phyloP scores from a whole-genome alignment of 2,797 vertebrate genomes.

The Craterocephalus amniculus region DNA sequence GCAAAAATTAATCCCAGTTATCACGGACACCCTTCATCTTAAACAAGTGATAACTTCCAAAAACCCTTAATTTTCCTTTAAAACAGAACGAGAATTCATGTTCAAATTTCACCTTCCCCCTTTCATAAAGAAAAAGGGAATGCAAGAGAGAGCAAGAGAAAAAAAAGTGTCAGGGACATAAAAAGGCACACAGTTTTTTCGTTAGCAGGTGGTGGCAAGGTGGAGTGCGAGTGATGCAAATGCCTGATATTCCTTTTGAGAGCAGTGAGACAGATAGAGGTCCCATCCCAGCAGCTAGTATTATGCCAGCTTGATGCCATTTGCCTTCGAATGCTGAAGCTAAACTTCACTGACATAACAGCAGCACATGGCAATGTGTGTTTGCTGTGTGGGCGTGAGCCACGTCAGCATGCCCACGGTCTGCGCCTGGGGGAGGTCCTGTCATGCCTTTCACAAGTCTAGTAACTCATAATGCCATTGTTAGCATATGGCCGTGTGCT shows the following conservation, averaged over 20 bases:
- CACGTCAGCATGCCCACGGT: slow-evolving; percentile 16
- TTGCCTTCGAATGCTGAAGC: slow-evolving; percentile 47
- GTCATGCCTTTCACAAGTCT: slow-evolving; percentile 45
- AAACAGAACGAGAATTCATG: neutral
- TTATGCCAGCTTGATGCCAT: slow-evolving; percentile 64
- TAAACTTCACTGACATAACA: slow-evolving; percentile 53
- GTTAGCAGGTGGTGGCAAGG: slow-evolving; percentile 55
- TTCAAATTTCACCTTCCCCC: neutral
- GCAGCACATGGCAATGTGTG: slow-evolving; percentile 20
- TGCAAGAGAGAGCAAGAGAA: neutral
- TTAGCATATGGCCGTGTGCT: slow-evolving; percentile 79
- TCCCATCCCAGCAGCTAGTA: slow-evolving; percentile 49
- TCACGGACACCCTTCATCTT: neutral
- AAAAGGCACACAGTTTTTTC: slow-evolving; percentile 54
- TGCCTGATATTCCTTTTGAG: slow-evolving; percentile 53
- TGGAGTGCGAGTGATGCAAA: slow-evolving; percentile 62
- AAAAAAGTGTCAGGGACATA: slow-evolving; percentile 12
- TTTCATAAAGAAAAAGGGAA: neutral
- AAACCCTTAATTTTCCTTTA: neutral
- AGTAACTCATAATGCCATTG: slow-evolving; percentile 67
- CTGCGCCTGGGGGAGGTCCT: slow-evolving; percentile 47
- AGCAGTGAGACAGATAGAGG: slow-evolving; percentile 61
- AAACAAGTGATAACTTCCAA: neutral
- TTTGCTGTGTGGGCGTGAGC: slow-evolving; percentile 3
- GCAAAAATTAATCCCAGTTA: neutral